Evolutionary conservation across 2,888 invertebrate species (phyloP).

Genomic region (Chloroclystis v-ata): DNA sequence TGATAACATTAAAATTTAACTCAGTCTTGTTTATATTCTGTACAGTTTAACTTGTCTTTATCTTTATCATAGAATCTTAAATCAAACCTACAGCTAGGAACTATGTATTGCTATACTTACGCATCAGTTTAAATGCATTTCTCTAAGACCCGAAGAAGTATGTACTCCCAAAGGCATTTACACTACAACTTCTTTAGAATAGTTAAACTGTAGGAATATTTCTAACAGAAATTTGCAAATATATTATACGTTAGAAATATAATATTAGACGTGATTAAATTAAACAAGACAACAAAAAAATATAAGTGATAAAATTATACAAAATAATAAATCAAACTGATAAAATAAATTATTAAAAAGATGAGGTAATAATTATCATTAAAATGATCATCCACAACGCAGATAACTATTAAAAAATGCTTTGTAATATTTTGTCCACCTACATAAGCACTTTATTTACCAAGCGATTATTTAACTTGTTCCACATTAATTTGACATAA

Average conservation of each 20-base stretch:
- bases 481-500: constrained; percentile 18
- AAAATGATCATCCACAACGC: not conserved
- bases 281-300: constrained; percentile 25
- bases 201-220: constrained; percentile 54
- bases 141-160: not conserved
- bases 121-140: constrained; percentile 14
- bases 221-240: constrained; percentile 28
- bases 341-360: not conserved
- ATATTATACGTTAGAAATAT: constrained; percentile 17
- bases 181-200: constrained; percentile 2
- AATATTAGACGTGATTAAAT: constrained; percentile 16
- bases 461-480: too few species aligned
- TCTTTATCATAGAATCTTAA: constrained; percentile 26
- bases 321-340: constrained; percentile 15
- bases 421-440: constrained; percentile 19
- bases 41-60: constrained; percentile 58
- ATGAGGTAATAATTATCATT: not conserved
- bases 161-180: not conserved
- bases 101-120: constrained; percentile 14
- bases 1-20: constrained; percentile 56
- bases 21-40: constrained; percentile 71
- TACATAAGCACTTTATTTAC: constrained; percentile 10
- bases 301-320: constrained; percentile 6
- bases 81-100: constrained; percentile 26
- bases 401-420: constrained; percentile 20